Base-by-base conservation (phyloP, 2,113 vertebrate genomes). In the Trematomus loennbergii region DNA sequence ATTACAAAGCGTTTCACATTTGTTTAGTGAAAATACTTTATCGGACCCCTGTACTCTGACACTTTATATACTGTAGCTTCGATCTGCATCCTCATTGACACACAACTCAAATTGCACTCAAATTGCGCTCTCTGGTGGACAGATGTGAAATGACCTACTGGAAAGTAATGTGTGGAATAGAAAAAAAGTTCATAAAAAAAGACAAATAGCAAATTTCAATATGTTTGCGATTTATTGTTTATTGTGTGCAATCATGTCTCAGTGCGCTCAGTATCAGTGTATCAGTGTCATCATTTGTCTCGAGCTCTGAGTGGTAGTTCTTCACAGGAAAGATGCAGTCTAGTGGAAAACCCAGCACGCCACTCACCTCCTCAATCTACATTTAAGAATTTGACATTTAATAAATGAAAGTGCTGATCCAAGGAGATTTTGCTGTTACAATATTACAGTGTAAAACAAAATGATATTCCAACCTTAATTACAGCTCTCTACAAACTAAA, bases 251-350 rank as follows among this genome's bases (percentile, higher is more conserved):
- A 88, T 18, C 4, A 86, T 84, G 62, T 53, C 2, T 80, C 36
- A 91, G 60, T 10, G 78, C 61, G 0, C n/a, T 60, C 60, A 91
- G 53, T 12, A 84, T 82, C 5, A 58, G 20, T 9, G 18, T 5
- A 58, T 64, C 22, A 12, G 29, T 12, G 0, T 17, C 11, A 0
- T 59, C 62, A 18, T 54, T 3, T 3, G 11, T 12, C 1, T 29
- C 3, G 16, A 43, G 18, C 22, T 81, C 82, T 17, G 29, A 36
- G 1, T 12, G 3, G 58, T 85, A 88, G 79, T 88, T 87, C 73
- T 85, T 82, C 68, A 90, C 78, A 11, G 50, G 86, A 52, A 88
- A 88, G 78, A 88, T 82, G 64, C 54, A 75, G 73, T 75, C 63
- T 1, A 29, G 2, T 36, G 76, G 25, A 17, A 85, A 1, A 0